Base-by-base conservation (phyloP, 2,888 invertebrate genomes). In the Sinotaia quadrata region DNA sequence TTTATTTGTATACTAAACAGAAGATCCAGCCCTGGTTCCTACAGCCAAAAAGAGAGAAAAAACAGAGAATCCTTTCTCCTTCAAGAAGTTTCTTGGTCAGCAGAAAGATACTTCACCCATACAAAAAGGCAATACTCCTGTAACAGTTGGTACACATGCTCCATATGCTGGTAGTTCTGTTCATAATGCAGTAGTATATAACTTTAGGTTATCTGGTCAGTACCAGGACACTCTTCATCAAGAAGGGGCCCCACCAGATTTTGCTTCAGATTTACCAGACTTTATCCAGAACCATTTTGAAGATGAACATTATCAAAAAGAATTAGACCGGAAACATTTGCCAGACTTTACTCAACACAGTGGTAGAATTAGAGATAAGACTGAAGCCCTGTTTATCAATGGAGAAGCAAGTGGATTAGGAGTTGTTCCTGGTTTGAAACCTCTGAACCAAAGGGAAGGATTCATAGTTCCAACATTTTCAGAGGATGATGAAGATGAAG, bases 41-140 rank as follows among this genome's bases (percentile, higher is more conserved):
- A 47, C 44, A 12, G 27, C 56, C n/a, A 51, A 67, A 41, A 80
- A 79, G 68, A 84, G 81, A 60, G 79, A 78, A 67, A 76, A 72
- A 41, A 81, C 79, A 63, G 84, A 81, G 66, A 87, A 87, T 68
- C 87, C 87, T 36, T 87, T 87, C 78, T 87, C 86, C 12, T 86
- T 87, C 69, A 87, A 86, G 72, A 84, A 85, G 62, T 87, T 87
- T 73, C 71, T 87, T 21, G 74, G 78, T 60, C 72, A 73, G 29
- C 62, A 67, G 27, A 63, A 73, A 12, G 52, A 41, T 15, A 44
- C 52, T 10, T 12, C 54, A 18, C 69, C 72, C 49, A 51, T 61
- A 10, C 65, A 12, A 12, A 33, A 24, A 7, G 62, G 57, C 7
- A 65, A 63, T 24, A 51, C 60, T 21, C 36, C 58, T 24, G 41